Base-by-base conservation (phyloP, 2,113 vertebrate species). In the Tragelaphus scriptus region DNA sequence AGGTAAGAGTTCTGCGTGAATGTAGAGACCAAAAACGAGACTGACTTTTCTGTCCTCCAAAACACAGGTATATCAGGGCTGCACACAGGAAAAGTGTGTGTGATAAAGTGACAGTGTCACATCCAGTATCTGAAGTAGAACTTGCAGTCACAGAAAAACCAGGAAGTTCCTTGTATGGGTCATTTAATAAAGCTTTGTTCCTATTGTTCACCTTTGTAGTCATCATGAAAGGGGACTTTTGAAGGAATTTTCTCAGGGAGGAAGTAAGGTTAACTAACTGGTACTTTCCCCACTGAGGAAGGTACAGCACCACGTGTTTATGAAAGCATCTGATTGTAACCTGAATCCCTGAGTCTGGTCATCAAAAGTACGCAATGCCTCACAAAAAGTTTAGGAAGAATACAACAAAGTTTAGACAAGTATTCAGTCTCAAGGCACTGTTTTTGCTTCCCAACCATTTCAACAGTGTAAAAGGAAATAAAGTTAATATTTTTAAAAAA, bases 161-260 rank as follows among this genome's bases (percentile, higher is more conserved):
- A 95, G 96, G 87, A 94, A 96, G 53, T 21, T 81, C 53, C 36
- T 53, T 49, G 28, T 36, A 26, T 30, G 56, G 7, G 7, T 88
- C 96, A 92, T 23, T 92, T 30, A 14, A 93, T 80, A 84, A 92
- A 95, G 26, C 5, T 30, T 21, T 80, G 63, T 84, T 49, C 5
- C 36, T 96, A 61, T 61, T 87, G 8, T 36, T 94, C 14, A 92
- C 40, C 36, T 96, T 36, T 47, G 36, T 3, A 4, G 13, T 93
- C 47, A 75, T 36, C 23, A 36, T 75, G 25, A 47, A 88, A 63
- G 71, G 96, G 95, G 85, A 97, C 98, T 97, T 97, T 44, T 85
- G 26, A 96, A 98, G 84, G 89, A 94, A 96, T 36, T 91, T 63
- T 40, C 51, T 25, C n/a, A 56, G n/a, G 94, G n/a, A 93, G 79